Percentiles rank a stretch among this genome's conserved stretches.
These are phyloP conservation scores for Hydroisotoma schaefferi DNA, from an alignment of 2,888 invertebrate species.

Conservation along the genomic window DNA sequence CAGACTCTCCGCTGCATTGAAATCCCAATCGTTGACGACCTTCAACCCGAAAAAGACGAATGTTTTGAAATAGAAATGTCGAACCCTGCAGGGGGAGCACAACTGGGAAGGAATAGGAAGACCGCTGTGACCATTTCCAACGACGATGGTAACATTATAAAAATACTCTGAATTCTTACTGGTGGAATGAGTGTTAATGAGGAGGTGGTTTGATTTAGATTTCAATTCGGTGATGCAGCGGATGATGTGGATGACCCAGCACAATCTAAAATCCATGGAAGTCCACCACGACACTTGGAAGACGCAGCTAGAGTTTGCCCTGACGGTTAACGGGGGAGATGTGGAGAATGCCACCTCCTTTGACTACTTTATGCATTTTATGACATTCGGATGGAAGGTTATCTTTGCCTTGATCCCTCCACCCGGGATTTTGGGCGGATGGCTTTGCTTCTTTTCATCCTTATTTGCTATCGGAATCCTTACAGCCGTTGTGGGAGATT, in stretches of 20 bases:
- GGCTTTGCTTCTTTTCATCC: conserved; percentile 59
- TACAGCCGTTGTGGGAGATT: conserved; percentile 60
- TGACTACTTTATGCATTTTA: conserved; percentile 59
- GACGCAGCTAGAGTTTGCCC: conserved; percentile 57
- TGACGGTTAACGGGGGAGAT: conserved; percentile 61
- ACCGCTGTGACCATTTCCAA: conserved; percentile 58
- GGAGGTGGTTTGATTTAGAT: conserved; percentile 51
- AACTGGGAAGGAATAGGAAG: conserved; percentile 54
- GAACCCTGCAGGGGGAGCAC: conserved; percentile 55
- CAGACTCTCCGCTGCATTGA: conserved; percentile 53
- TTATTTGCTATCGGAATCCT: conserved; percentile 58
- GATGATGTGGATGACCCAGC: conserved; percentile 57
- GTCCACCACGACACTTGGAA: conserved; percentile 57
- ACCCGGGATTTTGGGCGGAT: conserved; percentile 56
- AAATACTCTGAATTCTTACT: neutral
- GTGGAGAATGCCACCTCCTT: conserved; percentile 54
- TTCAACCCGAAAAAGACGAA: conserved; percentile 57
- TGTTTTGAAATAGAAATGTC: conserved; percentile 59
- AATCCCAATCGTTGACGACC: conserved; percentile 59
- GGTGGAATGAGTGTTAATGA: neutral
- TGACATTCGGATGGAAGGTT: conserved; percentile 59
- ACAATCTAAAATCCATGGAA: conserved; percentile 57
- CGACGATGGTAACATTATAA: conserved; percentile 55
- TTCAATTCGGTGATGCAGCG: conserved; percentile 58
- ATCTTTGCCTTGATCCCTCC: conserved; percentile 54